Conservation (phyloP, 2,113 vertebrate species). For the Hiodon alosoides region DNA sequence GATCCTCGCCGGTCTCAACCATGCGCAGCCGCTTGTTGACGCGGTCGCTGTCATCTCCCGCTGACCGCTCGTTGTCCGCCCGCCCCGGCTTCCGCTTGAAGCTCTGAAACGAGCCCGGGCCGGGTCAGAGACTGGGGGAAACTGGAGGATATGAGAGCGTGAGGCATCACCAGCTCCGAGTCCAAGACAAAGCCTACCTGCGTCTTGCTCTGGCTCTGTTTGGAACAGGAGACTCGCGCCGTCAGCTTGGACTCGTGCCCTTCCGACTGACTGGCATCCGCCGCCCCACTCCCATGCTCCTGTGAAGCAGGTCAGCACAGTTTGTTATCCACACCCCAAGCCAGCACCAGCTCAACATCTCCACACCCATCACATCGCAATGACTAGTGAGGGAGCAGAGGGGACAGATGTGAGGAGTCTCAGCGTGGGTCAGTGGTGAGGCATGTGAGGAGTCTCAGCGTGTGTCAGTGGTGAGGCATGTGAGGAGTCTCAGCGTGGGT, state of each 20-base stretch:
- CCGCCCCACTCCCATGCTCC: constrained; percentile 83
- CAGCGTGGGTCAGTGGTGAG: too few species aligned
- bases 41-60: constrained; percentile 75
- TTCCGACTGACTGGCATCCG: constrained; percentile 86
- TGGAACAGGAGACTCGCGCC: constrained; percentile 74
- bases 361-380: not conserved
- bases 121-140: not conserved
- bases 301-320: constrained; percentile 39
- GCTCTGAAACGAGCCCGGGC: constrained; percentile 59
- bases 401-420: too few species aligned
- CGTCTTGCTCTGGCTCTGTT: constrained; percentile 71
- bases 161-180: too few species aligned
- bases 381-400: not conserved
- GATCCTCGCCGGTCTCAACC: constrained; percentile 59
- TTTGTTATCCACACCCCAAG: not conserved
- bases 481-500: too few species aligned
- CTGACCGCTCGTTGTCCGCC: constrained; percentile 78
- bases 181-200: constrained; percentile 60
- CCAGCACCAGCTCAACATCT: too few species aligned
- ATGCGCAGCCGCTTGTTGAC: constrained; percentile 81
- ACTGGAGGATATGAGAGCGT: not conserved
- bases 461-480: too few species aligned
- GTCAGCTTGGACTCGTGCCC: constrained; percentile 82
- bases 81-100: constrained; percentile 90
- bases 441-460: not conserved